A percentile compares a stretch with the other conserved stretches of the same genome.
These are phyloP conservation scores for Myotis findleyi DNA, from an alignment of 2,797 vertebrate genomes.

Conservation along the genomic window DNA sequence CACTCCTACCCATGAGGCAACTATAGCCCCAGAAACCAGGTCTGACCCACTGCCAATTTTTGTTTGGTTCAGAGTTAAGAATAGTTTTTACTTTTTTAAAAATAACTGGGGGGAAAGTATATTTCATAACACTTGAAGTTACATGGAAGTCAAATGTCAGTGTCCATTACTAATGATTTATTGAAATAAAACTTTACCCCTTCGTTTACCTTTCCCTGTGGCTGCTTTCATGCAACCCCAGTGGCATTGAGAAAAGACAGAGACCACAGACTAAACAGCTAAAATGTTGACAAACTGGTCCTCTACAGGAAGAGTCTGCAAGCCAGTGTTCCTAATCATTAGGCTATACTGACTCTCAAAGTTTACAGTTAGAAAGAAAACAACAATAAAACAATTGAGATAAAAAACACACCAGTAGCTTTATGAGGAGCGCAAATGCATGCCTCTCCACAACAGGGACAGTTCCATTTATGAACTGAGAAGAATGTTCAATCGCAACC, in stretches of 20 bases:
- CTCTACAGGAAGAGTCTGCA: not conserved
- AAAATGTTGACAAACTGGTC: not conserved
- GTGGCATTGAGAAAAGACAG: not conserved
- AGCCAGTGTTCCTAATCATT: not conserved
- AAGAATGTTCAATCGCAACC: not conserved
- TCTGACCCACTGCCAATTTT: not conserved
- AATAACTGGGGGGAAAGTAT: not conserved
- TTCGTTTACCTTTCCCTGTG: not conserved
- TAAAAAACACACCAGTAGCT: not conserved
- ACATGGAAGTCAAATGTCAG: conserved; percentile 6
- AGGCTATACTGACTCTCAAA: not conserved
- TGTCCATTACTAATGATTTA: not conserved
- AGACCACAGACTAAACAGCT: not conserved
- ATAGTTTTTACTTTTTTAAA: not conserved
- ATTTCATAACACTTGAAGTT: conserved; percentile 26
- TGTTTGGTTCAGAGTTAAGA: not conserved
- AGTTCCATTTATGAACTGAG: not conserved
- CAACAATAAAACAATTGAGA: not conserved
- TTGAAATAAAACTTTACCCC: not conserved
- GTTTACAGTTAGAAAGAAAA: not conserved
- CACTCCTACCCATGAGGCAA: not conserved
- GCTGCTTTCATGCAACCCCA: not conserved
- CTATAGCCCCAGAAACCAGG: not conserved
- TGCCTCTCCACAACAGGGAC: not conserved
- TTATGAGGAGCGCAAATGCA: not conserved